Base-by-base conservation (phyloP, 2,888 invertebrate species). In the Thecocarcelia acutangulata region DNA sequence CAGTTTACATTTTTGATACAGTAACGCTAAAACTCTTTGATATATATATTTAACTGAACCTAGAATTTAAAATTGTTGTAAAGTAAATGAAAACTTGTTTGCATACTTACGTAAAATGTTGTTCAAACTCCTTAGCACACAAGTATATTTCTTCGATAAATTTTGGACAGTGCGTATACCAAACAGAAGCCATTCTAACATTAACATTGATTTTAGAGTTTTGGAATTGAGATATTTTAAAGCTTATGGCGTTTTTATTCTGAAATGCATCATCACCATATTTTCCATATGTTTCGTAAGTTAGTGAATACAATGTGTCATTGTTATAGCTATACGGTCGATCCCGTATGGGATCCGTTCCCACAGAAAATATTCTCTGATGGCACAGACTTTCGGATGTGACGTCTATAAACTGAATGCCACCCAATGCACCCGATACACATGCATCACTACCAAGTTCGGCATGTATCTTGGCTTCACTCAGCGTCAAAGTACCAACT, bases 401-500 rank as follows among this genome's bases (percentile, higher is more conserved):
- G 86, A 98, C 94, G 90, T 98, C 97, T 83, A 97, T 92, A 84
- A 96, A 94, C 91, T 98, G 98, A 84, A 98, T 93, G 9, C 98
- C 98, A 81, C 98, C 98, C 68, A 98, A 92, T 0, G 97, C 97
- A 0, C 98, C 98, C 87, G 95, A 93, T 79, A 97, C 94, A 66
- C 93, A 92, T 79, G 96, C 91, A 81, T 92, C 89, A 33, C 86
- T 85, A 68, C 89, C 87, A 87, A 92, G 88, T 91, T 96, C 95
- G 13, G 97, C 97, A 90, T 97, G 95, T 85, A 98, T 96, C 90
- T 95, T 94, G 0, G 98, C 97, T 89, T 96, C 96, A 81, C 95
- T 95, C 93, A 98, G 94, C 13, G 97, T 98, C 17, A 97, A 97
- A 0, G 98, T 98, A 76, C 97, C 97, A 80, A 98, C 96, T 92